Percentiles rank a stretch among this genome's conserved stretches.
Conservation (phyloP, 2,113 vertebrate species). For the Cairina moschata region DNA sequence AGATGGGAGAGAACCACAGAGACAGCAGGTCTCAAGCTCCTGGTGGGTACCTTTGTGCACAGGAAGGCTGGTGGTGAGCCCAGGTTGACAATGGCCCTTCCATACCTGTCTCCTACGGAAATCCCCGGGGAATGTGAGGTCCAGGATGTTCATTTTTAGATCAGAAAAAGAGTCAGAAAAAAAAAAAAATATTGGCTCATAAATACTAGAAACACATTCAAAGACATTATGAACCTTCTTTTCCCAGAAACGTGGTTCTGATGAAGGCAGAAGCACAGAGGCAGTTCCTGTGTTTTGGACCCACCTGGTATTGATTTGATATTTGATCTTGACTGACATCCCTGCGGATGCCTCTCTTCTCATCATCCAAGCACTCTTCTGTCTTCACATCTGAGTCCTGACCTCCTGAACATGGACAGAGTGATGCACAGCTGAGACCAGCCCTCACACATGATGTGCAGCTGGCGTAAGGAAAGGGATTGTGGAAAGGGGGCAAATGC, state of each 20-base stretch:
- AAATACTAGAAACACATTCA: neutral
- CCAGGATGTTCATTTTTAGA: neutral
- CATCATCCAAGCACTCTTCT: neutral
- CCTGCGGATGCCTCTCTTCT: neutral
- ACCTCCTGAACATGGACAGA: neutral
- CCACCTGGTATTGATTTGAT: no score
- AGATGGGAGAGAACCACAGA: neutral
- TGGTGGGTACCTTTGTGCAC: neutral
- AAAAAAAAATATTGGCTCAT: fast-evolving
- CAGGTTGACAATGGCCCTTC: neutral
- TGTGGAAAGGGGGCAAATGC: neutral
- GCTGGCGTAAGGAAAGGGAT: neutral
- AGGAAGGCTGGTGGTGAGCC: neutral
- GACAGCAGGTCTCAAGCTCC: neutral
- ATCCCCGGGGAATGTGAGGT: neutral
- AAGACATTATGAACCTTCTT: neutral
- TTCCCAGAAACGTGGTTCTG: fast-evolving
- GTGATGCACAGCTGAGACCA: neutral
- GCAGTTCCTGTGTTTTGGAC: neutral
- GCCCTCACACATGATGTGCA: fast-evolving
- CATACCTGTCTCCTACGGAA: neutral
- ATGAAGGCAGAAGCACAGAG: neutral
- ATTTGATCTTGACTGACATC: neutral
- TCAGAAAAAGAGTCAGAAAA: neutral
- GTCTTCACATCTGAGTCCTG: neutral